Conservation (phyloP, 1,140 invertebrate genomes). For the Drosophila melanogaster region Release_6_plus_ISO1_MT NT_037436.4:13789001-13789500, state of each 20-base stretch:
- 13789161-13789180: background rate
- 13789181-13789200: conserved; percentile 2
- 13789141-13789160: conserved; percentile 19
- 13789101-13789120: conserved; percentile 23
- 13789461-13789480: background rate
- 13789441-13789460: background rate
- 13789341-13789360: background rate
- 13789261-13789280: background rate
- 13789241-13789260: too few species aligned
- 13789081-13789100: conserved; percentile 27
- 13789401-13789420: too few species aligned
- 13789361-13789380: too few species aligned
- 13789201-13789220: too few species aligned
- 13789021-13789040: conserved; percentile 10
- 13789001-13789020: background rate
- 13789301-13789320: background rate
- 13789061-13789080: conserved; percentile 22
- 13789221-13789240: too few species aligned
- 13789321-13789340: background rate
- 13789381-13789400: too few species aligned
- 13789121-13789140: background rate
- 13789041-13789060: conserved; percentile 16
- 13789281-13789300: background rate
- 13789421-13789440: background rate
- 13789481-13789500: background rate